Conservation (phyloP, 2,888 invertebrate species). For the Ophion ventricosus region DNA sequence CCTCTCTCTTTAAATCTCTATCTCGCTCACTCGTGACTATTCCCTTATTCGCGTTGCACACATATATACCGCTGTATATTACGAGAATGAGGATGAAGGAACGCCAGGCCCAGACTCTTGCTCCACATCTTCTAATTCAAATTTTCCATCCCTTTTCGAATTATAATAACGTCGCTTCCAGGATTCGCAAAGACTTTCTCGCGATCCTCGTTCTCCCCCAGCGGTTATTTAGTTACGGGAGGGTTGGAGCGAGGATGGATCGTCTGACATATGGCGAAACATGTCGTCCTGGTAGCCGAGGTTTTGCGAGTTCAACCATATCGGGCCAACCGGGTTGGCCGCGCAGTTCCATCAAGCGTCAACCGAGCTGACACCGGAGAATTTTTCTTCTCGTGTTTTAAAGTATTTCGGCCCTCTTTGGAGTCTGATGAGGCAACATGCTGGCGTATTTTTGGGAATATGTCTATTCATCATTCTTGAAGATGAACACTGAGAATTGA, state of each 20-base stretch:
- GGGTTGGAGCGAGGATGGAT: constrained; percentile 41
- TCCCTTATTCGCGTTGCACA: constrained; percentile 45
- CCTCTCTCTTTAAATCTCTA: constrained; percentile 48
- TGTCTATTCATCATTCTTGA: neutral
- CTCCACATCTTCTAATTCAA: constrained; percentile 69
- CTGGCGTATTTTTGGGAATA: neutral
- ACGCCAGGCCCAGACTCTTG: constrained; percentile 62
- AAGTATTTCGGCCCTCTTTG: neutral
- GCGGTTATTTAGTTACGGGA: constrained; percentile 61
- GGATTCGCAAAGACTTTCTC: constrained; percentile 60
- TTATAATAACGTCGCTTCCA: constrained; percentile 69
- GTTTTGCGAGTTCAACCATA: constrained; percentile 14
- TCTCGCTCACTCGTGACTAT: constrained; percentile 44
- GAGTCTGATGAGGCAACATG: neutral
- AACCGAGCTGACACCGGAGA: neutral
- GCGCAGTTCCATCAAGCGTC: neutral
- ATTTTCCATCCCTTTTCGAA: constrained; percentile 69
- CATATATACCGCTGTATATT: constrained; percentile 42
- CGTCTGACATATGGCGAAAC: constrained; percentile 61
- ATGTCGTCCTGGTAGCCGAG: constrained; percentile 29
- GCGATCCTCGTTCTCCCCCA: constrained; percentile 49
- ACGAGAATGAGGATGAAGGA: constrained; percentile 46
- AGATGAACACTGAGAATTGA: neutral
- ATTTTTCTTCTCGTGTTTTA: neutral
- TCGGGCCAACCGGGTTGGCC: neutral